Base-by-base conservation (phyloP, 2,113 vertebrate genomes). In the Lethenteron camtschaticum region DNA sequence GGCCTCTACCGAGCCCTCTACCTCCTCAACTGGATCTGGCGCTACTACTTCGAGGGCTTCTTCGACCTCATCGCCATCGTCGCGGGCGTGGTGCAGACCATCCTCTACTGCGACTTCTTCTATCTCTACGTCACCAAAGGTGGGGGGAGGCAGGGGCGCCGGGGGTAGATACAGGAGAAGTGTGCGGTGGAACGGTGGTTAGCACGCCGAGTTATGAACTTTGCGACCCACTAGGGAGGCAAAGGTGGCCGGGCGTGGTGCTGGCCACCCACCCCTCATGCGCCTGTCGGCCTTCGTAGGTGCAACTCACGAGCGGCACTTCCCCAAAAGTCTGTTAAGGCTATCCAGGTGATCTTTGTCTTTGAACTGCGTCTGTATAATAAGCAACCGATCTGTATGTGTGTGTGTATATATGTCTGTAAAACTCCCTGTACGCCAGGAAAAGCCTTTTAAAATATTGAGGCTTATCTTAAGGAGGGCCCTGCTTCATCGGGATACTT, bases 51-150 rank as follows among this genome's bases (percentile, higher is more conserved):
- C 1, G 94, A 99, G 79, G 89, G 89, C 5, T 99, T 99, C 83
- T 99, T 99, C 16, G 94, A 99, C 79, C 87, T 99, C 83, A 99
- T 99, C 41, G 94, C 90, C 57, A 92, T 99, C 11, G 94, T 96
- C 57, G 94, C 94, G 5, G 94, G 92, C 13, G 84, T 95, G 69
- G 94, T 97, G 72, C 94, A 99, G 82, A 99, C 94, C 24, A 92
- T 99, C 77, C 85, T 99, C 3, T 99, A 97, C 79, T 99, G 94
- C 74, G 94, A 99, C 80, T 99, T 99, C 84, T 99, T 99, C 84
- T 99, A 99, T 81, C 84, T 99, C 81, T 99, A 97, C 77, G 87
- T 99, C 76, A 99, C 92, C 68, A 99, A 99, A 92, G 94, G 94
- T 96, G 73, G 79, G 85, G 41, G 1, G 0, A 10, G 9, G 70